phyloP scores from a whole-genome alignment of 2,888 invertebrate species.

The Nomada lathburiana region DNA sequence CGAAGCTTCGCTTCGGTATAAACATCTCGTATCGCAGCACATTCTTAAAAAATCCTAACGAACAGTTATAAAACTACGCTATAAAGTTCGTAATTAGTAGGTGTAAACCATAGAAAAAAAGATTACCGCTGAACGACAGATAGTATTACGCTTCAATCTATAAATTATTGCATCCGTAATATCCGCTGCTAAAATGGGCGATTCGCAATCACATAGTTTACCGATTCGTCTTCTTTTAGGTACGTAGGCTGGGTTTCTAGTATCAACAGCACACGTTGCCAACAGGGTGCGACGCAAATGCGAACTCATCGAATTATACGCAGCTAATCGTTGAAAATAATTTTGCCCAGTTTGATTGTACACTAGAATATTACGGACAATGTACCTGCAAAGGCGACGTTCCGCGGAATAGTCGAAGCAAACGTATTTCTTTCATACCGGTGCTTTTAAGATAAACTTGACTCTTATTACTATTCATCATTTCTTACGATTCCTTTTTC shows the following conservation, averaged over 20 bases:
- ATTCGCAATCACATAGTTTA: constrained; percentile 34
- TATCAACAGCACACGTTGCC: constrained; percentile 79
- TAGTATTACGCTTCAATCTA: constrained; percentile 78
- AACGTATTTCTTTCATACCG: no score
- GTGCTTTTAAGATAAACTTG: no score
- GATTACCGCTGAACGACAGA: constrained; percentile 79
- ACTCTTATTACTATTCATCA: no score
- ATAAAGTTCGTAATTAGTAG: not conserved
- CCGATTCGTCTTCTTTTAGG: constrained; percentile 33
- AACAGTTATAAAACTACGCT: constrained; percentile 6
- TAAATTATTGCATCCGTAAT: constrained; percentile 76
- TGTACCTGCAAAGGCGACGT: no score
- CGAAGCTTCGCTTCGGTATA: constrained; percentile 1
- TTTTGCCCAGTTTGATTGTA: constrained; percentile 80
- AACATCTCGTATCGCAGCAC: constrained; percentile 49
- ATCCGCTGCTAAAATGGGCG: constrained; percentile 44
- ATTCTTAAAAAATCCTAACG: constrained; percentile 70
- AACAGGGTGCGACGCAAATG: constrained; percentile 79
- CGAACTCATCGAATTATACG: constrained; percentile 80
- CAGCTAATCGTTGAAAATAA: constrained; percentile 78
- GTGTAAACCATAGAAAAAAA: constrained; percentile 1
- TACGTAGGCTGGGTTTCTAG: constrained; percentile 76
- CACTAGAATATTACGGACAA: constrained; percentile 17
- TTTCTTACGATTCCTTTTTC: no score
- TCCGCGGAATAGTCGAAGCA: no score